These are phyloP conservation scores for Thumatha senex DNA, from an alignment of 2,888 invertebrate genomes.

Conservation along the genomic window DNA sequence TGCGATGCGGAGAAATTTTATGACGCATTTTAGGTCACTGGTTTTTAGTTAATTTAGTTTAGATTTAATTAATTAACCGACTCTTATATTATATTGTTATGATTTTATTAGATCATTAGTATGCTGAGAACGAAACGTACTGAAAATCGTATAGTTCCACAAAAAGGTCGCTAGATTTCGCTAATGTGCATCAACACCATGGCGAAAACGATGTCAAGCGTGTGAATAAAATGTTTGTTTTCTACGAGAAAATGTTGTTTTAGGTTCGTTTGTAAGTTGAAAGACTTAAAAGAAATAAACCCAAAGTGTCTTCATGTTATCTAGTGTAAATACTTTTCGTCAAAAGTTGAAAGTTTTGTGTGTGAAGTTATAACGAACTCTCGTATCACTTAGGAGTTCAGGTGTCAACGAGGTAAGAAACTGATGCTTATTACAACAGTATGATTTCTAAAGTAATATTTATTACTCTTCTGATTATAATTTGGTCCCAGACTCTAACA, in stretches of 20 bases:
- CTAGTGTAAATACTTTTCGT: slow-evolving; percentile 55
- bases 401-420: slow-evolving; percentile 84
- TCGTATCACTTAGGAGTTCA: slow-evolving; percentile 77
- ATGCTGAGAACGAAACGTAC: slow-evolving; percentile 43
- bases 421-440: slow-evolving; percentile 69
- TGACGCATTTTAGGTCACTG: too few relatives aligned
- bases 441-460: slow-evolving; percentile 66
- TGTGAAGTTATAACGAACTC: slow-evolving; percentile 80
- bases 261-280: slow-evolving; percentile 68
- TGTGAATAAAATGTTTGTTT: slow-evolving; percentile 78
- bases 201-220: slow-evolving; percentile 77
- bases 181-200: slow-evolving; percentile 71
- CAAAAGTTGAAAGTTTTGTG: slow-evolving; percentile 72
- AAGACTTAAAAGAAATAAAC: slow-evolving; percentile 61
- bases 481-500: slow-evolving; percentile 29
- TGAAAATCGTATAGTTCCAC: slow-evolving; percentile 24
- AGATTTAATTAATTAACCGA: too few relatives aligned
- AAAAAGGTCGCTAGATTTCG: slow-evolving; percentile 54
- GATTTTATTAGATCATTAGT: too few relatives aligned
- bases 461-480: slow-evolving; percentile 45
- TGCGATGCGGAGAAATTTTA: too few relatives aligned
- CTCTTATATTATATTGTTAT: too few relatives aligned
- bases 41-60: too few relatives aligned
- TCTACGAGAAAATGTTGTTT: slow-evolving; percentile 72
- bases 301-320: slow-evolving; percentile 55